A percentile compares a stretch with the other conserved stretches of the same genome.
Evolutionary conservation across 2,113 vertebrate genomes (phyloP).

Genomic region (Camarhynchus parvulus): DNA sequence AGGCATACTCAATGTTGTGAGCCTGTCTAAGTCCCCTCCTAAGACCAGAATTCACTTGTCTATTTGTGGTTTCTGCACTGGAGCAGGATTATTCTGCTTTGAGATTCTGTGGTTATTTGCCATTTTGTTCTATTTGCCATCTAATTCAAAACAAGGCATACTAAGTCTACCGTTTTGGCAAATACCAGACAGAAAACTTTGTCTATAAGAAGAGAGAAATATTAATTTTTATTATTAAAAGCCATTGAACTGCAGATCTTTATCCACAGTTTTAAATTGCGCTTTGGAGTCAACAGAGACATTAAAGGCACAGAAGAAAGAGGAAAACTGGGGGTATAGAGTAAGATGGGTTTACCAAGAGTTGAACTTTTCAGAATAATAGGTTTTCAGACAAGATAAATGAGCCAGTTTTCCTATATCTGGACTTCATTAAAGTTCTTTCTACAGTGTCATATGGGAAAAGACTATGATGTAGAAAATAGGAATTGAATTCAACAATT

Average conservation of each 20-base stretch:
- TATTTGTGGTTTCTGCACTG: neutral
- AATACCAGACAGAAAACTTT: neutral
- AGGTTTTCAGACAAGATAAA: neutral
- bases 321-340: neutral
- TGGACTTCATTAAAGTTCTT: constrained; percentile 46
- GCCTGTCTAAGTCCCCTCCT: neutral
- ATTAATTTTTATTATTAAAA: neutral
- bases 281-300: neutral
- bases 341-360: neutral
- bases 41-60: neutral
- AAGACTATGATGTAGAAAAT: constrained; percentile 23
- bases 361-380: neutral
- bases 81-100: neutral
- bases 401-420: neutral
- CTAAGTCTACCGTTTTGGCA: neutral
- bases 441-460: constrained; percentile 20
- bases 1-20: neutral
- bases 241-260: neutral
- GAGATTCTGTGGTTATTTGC: neutral
- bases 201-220: neutral
- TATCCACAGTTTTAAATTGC: neutral
- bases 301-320: neutral
- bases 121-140: neutral
- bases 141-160: neutral
- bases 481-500: constrained; percentile 41